A percentile compares a stretch with the other conserved stretches of the same genome.
These are phyloP conservation scores for Spea hammondii DNA, from an alignment of 2,797 vertebrate genomes.

Conservation along the genomic window DNA sequence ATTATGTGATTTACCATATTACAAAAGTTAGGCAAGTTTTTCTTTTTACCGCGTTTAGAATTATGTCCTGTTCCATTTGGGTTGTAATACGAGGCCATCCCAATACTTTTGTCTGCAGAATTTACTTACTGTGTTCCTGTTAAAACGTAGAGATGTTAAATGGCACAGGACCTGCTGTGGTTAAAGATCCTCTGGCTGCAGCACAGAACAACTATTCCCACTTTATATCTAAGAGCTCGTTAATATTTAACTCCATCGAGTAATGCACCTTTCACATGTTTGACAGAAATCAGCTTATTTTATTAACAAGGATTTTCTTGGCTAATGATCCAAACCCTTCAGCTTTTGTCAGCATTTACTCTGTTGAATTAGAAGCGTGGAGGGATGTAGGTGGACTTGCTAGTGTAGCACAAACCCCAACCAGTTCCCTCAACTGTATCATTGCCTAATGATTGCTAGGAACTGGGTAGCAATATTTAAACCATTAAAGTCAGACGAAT, in stretches of 20 bases:
- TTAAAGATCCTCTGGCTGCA: background rate
- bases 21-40: too few relatives aligned
- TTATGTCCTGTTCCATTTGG: too few relatives aligned
- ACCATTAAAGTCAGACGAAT: too few relatives aligned
- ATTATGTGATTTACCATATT: too few relatives aligned
- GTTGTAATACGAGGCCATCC: too few relatives aligned
- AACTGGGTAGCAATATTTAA: too few relatives aligned
- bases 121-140: too few relatives aligned
- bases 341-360: constrained; percentile 42
- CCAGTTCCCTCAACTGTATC: background rate
- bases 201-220: background rate
- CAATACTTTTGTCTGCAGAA: too few relatives aligned
- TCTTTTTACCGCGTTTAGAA: too few relatives aligned
- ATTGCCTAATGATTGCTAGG: background rate
- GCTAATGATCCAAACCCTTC: constrained; percentile 30
- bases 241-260: constrained; percentile 40
- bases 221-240: constrained; percentile 28
- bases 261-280: constrained; percentile 20
- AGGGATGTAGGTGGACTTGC: background rate
- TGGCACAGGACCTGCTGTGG: too few relatives aligned
- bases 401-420: constrained; percentile 40
- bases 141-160: too few relatives aligned
- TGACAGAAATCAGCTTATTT: background rate
- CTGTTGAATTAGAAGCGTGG: background rate
- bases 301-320: constrained; percentile 33